Evolutionary conservation across 1,140 invertebrate genomes (phyloP).

Genomic region (Oryzaephilus surinamensis): DNA sequence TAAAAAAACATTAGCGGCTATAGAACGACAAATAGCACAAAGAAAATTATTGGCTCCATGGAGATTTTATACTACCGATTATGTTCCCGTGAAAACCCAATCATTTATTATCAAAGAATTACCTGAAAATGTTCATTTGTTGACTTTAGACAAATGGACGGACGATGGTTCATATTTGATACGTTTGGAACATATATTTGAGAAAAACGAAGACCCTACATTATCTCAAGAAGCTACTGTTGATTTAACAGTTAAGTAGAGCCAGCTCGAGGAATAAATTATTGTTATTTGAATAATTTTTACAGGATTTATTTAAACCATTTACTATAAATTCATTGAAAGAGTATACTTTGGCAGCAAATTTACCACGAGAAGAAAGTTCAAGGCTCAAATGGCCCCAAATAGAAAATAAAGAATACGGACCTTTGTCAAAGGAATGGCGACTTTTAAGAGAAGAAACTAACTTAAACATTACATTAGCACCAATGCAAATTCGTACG

Average conservation of each 20-base stretch:
- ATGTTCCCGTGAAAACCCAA: not conserved
- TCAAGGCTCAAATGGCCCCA: slow-evolving; percentile 8
- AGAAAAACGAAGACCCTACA: slow-evolving; percentile 47
- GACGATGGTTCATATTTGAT: slow-evolving; percentile 43
- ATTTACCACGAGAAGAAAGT: slow-evolving; percentile 15
- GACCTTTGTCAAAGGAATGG: too few relatives aligned
- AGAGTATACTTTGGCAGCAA: slow-evolving; percentile 20
- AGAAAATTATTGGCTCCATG: slow-evolving; percentile 14
- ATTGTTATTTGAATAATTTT: slow-evolving; percentile 9
- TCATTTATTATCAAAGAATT: slow-evolving; percentile 37
- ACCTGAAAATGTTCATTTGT: slow-evolving; percentile 55
- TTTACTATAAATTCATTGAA: slow-evolving; percentile 14
- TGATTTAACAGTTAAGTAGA: slow-evolving; percentile 25
- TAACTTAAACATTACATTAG: slow-evolving; percentile 11
- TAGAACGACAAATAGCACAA: slow-evolving; percentile 15
- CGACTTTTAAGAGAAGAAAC: not conserved
- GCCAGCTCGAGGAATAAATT: slow-evolving; percentile 2
- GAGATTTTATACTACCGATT: slow-evolving; percentile 11
- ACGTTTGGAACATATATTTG: slow-evolving; percentile 63
- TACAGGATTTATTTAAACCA: slow-evolving; percentile 19
- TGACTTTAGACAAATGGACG: slow-evolving; percentile 58
- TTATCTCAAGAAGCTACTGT: slow-evolving; percentile 45
- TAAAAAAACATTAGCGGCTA: slow-evolving; percentile 4
- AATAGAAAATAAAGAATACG: not conserved
- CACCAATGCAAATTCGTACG: slow-evolving; percentile 22